phyloP scores from a whole-genome alignment of 1,140 invertebrate genomes.

The Plutomurus gul region DNA sequence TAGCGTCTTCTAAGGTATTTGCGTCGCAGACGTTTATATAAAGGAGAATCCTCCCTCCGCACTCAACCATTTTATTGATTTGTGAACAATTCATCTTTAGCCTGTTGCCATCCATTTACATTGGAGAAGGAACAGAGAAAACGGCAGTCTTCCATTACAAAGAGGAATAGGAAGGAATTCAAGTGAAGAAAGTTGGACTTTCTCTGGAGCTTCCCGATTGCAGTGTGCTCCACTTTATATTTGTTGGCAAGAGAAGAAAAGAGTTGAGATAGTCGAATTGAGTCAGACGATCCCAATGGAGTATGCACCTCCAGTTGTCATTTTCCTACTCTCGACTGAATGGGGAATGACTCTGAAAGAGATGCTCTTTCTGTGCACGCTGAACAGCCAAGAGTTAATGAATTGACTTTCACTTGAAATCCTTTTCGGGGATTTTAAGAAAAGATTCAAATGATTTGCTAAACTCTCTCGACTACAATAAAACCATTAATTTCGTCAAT shows the following conservation, averaged over 20 bases:
- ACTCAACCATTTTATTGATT: constrained; percentile 27
- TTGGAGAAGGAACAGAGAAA: background rate
- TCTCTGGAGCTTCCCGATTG: background rate
- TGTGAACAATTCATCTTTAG: constrained; percentile 37
- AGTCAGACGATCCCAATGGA: background rate
- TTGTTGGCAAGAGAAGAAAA: background rate
- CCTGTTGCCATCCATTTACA: constrained; percentile 33
- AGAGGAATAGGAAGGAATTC: background rate
- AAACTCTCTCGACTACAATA: constrained; percentile 4
- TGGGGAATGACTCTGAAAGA: constrained; percentile 19
- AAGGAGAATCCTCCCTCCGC: background rate
- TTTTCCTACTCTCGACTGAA: background rate
- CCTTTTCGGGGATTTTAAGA: background rate
- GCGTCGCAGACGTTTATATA: too few relatives aligned
- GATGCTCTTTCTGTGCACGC: too few relatives aligned
- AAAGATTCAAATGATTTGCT: constrained; percentile 22
- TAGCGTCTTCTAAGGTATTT: too few relatives aligned
- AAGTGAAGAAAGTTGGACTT: constrained; percentile 5
- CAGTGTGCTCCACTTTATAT: background rate
- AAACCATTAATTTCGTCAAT: background rate
- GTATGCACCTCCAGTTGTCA: background rate
- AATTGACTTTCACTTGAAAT: background rate
- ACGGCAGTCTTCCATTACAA: background rate
- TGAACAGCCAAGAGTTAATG: constrained; percentile 14
- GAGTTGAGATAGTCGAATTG: background rate